These are phyloP conservation scores for Pycnonotus jocosus DNA, from an alignment of 2,113 vertebrate genomes.

Conservation along the genomic window DNA sequence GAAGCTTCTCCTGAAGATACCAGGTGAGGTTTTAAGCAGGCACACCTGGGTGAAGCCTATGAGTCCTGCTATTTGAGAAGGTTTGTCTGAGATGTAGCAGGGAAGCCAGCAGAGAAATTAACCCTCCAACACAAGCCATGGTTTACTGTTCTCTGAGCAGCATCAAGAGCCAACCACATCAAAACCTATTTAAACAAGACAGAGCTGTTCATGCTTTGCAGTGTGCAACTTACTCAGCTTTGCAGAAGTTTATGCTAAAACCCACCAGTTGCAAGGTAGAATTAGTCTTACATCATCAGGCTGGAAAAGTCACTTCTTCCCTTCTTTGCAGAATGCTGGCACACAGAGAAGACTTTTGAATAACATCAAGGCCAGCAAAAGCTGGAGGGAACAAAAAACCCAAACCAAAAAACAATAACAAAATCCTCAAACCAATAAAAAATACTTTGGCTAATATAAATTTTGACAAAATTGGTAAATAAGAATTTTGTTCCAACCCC, in stretches of 20 bases:
- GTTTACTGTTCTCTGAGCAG: not conserved
- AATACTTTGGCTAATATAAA: not conserved
- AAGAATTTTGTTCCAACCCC: not conserved
- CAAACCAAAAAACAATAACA: not conserved
- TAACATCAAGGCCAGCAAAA: not conserved
- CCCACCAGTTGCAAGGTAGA: not conserved
- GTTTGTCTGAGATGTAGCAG: not conserved
- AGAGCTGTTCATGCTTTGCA: not conserved
- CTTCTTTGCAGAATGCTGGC: not conserved
- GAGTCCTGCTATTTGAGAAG: not conserved
- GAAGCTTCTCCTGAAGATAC: not conserved
- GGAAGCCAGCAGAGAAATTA: not conserved
- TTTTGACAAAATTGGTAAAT: not conserved
- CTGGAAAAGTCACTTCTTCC: not conserved
- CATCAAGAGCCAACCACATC: not conserved
- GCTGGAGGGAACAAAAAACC: not conserved
- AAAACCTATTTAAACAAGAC: not conserved
- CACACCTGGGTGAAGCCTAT: not conserved
- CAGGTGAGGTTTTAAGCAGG: not conserved
- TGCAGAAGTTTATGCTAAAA: conserved; percentile 41
- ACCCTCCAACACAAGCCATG: not conserved
- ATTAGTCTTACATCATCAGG: not conserved
- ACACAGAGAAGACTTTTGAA: not conserved
- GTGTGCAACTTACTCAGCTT: not conserved
- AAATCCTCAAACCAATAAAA: fast-evolving